These are phyloP conservation scores for Sarcophaga variegata DNA, from an alignment of 2,888 invertebrate species.

Conservation along the genomic window DNA sequence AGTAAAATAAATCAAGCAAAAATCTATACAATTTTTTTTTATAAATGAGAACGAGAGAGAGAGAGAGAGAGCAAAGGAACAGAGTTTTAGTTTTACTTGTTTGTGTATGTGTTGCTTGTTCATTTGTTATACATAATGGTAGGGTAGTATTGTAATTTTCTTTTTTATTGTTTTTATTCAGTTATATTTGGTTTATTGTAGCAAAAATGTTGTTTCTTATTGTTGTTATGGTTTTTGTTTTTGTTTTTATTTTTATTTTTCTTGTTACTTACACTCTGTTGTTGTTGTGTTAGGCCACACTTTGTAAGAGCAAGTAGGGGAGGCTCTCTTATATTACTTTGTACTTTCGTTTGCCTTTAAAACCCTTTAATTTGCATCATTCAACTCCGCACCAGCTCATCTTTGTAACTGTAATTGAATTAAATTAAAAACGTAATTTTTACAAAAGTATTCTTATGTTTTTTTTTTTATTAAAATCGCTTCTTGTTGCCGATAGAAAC, in stretches of 20 bases:
- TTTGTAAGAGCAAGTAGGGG: slow-evolving; percentile 4
- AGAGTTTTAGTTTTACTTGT: neutral
- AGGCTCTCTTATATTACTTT: neutral
- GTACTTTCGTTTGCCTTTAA: neutral
- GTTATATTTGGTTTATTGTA: slow-evolving; percentile 39
- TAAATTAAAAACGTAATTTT: too few relatives aligned
- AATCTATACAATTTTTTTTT: slow-evolving; percentile 7
- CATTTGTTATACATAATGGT: slow-evolving; percentile 10
- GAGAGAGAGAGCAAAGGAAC: neutral
- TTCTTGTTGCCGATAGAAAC: too few relatives aligned
- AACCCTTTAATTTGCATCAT: too few relatives aligned
- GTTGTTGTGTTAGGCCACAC: slow-evolving; percentile 44
- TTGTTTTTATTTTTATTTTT: neutral
- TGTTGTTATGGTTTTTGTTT: slow-evolving; percentile 5
- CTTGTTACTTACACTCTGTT: slow-evolving; percentile 1
- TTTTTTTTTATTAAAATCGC: too few relatives aligned
- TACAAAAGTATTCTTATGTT: too few relatives aligned
- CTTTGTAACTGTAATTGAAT: too few relatives aligned
- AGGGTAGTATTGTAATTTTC: slow-evolving; percentile 34
- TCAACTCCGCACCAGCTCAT: too few relatives aligned
- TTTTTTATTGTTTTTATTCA: slow-evolving; percentile 4
- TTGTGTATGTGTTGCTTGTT: slow-evolving; percentile 9
- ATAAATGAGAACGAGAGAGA: slow-evolving; percentile 30
- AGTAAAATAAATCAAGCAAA: neutral
- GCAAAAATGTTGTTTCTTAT: neutral